These are phyloP conservation scores for Mustelus asterias DNA, from an alignment of 2,113 vertebrate species.

Conservation along the genomic window DNA sequence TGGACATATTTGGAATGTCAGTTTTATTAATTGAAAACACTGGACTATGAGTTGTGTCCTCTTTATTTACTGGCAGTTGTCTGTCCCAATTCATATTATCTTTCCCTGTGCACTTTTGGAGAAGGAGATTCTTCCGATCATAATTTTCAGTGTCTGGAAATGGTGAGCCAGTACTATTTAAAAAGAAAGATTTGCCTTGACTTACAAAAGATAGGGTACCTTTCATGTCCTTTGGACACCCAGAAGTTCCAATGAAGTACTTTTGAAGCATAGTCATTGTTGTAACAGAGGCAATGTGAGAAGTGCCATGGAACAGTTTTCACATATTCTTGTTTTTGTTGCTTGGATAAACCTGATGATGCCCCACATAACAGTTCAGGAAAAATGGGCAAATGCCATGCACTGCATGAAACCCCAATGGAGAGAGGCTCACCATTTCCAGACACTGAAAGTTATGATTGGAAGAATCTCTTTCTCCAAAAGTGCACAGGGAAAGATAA, in stretches of 20 bases:
- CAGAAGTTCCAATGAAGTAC: neutral
- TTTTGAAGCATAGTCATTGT: neutral
- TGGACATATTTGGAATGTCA: neutral
- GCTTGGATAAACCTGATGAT: neutral
- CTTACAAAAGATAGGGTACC: neutral
- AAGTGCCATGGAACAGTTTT: neutral
- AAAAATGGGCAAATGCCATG: neutral
- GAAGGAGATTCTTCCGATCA: neutral
- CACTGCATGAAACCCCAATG: neutral
- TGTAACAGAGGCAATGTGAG: neutral
- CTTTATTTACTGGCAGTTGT: neutral
- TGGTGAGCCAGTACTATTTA: neutral
- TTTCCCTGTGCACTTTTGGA: neutral
- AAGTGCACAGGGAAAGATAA: neutral
- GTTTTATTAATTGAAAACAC: neutral
- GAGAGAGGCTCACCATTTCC: neutral
- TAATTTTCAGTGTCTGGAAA: neutral
- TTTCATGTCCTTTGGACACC: neutral
- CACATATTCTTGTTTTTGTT: no score
- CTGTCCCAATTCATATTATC: neutral
- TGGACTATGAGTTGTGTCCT: neutral
- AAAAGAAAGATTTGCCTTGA: neutral
- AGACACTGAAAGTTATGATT: neutral
- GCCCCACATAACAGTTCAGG: neutral
- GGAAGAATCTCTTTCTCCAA: neutral